A percentile compares a stretch with the other conserved stretches of the same genome.
These are phyloP conservation scores for Cynopterus sphinx DNA, from an alignment of 2,797 vertebrate species.

Conservation along the genomic window DNA sequence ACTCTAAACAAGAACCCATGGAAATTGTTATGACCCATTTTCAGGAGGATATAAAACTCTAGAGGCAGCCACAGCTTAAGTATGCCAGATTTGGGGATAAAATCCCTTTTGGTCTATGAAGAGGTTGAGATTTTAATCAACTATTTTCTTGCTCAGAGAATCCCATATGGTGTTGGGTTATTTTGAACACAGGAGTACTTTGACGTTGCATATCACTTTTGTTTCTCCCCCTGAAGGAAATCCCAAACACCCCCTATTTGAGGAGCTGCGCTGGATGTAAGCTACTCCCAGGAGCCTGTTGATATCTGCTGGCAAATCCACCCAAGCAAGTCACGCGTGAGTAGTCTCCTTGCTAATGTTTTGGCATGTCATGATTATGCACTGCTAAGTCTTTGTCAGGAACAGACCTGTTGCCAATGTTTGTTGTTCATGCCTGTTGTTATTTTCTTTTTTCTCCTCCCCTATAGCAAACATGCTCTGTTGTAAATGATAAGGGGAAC, in stretches of 20 bases:
- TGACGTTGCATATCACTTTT: not conserved
- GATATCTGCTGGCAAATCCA: constrained; percentile 72
- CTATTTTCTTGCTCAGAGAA: constrained; percentile 64
- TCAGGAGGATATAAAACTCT: constrained; percentile 33
- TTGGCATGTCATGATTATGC: constrained; percentile 72
- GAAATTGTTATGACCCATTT: constrained; percentile 28
- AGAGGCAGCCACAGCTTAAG: constrained; percentile 41
- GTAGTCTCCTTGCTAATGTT: constrained; percentile 68
- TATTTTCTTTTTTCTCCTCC: constrained; percentile 65
- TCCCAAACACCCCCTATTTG: not conserved
- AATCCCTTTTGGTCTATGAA: constrained; percentile 61
- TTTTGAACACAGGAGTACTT: constrained; percentile 48
- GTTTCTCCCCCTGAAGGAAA: constrained; percentile 50
- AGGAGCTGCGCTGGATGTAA: not conserved
- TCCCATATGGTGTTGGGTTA: constrained; percentile 59
- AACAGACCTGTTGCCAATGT: constrained; percentile 73
- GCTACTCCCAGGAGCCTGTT: constrained; percentile 52
- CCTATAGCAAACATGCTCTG: not conserved
- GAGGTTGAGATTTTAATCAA: constrained; percentile 69
- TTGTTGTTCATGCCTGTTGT: constrained; percentile 72
- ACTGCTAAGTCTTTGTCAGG: constrained; percentile 77
- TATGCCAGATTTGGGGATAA: constrained; percentile 67
- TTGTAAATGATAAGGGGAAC: constrained; percentile 36
- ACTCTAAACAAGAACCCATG: constrained; percentile 12
- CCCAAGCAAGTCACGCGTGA: constrained; percentile 54